Evolutionary conservation across 1,140 invertebrate species (phyloP).

Genomic region (Ostrea denselamellosa): DNA sequence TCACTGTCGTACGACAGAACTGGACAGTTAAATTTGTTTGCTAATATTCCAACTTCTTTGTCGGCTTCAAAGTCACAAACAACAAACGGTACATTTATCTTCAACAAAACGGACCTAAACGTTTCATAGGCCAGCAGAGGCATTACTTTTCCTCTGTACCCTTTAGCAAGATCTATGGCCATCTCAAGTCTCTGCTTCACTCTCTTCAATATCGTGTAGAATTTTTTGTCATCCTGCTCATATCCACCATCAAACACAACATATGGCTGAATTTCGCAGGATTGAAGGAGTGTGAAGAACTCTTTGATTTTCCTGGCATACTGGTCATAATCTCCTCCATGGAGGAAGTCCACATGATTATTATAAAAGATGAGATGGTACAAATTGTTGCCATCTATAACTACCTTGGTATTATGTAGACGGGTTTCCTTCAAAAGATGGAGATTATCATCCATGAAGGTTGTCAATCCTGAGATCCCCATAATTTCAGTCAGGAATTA

Average conservation of each 20-base stretch:
- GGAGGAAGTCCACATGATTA: constrained; percentile 84
- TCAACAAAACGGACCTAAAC: constrained; percentile 84
- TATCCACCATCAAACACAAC: constrained; percentile 89
- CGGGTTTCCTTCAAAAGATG: constrained; percentile 83
- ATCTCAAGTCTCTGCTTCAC: constrained; percentile 83
- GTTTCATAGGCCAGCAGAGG: constrained; percentile 84
- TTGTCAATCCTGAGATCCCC: constrained; percentile 82
- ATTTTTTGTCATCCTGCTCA: constrained; percentile 87
- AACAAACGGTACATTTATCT: constrained; percentile 84
- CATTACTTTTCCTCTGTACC: constrained; percentile 69
- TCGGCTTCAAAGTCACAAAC: constrained; percentile 93
- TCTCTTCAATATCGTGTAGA: constrained; percentile 85
- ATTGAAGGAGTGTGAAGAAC: constrained; percentile 86
- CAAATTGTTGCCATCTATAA: constrained; percentile 91
- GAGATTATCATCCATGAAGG: constrained; percentile 86
- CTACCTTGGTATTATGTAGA: constrained; percentile 85
- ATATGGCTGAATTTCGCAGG: constrained; percentile 87
- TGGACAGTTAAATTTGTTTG: constrained; percentile 88
- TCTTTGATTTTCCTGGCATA: constrained; percentile 83
- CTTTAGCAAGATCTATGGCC: constrained; percentile 63
- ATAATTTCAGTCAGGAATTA: constrained; percentile 52
- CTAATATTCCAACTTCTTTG: constrained; percentile 88
- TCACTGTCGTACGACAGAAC: constrained; percentile 94
- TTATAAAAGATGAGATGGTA: constrained; percentile 86
- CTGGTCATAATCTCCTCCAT: constrained; percentile 92